phyloP scores from a whole-genome alignment of 2,888 invertebrate species.

The Eugnorisma glareosa region DNA sequence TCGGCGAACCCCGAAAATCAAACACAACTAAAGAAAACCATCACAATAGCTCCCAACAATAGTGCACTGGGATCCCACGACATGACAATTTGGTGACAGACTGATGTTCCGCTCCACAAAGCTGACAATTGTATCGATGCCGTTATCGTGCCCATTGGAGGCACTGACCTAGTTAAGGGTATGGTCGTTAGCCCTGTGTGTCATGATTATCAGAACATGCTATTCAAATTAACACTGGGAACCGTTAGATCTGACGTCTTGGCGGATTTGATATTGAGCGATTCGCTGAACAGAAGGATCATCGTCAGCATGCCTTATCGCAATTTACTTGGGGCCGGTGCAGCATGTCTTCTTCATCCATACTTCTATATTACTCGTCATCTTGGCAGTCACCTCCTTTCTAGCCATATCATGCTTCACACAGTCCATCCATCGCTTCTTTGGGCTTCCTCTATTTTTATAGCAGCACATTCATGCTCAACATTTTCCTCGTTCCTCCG shows the following conservation, averaged over 20 bases:
- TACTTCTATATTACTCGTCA: not conserved
- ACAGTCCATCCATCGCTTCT: too few species aligned
- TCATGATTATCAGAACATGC: conserved; percentile 27
- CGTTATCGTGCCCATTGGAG: conserved; percentile 74
- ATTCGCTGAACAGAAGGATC: not conserved
- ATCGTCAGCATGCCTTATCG: not conserved
- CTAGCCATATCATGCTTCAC: not conserved
- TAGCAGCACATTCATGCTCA: too few species aligned
- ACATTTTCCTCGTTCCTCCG: too few species aligned
- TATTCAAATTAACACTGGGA: conserved; percentile 27
- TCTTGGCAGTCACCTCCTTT: not conserved
- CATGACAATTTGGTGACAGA: conserved; percentile 66
- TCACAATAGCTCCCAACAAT: conserved; percentile 53
- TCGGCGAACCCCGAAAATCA: conserved; percentile 41
- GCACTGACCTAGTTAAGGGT: conserved; percentile 75
- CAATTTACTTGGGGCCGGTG: not conserved
- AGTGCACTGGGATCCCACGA: conserved; percentile 68
- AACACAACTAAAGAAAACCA: conserved; percentile 54
- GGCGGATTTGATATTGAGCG: not conserved
- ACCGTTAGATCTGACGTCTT: not conserved
- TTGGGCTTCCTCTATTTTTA: too few species aligned
- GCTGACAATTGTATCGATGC: conserved; percentile 74
- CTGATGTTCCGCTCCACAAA: conserved; percentile 79
- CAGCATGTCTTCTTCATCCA: not conserved
- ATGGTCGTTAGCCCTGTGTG: conserved; percentile 58